Percentiles rank a stretch among this genome's conserved stretches.
Conservation (phyloP, 2,797 vertebrate genomes). For the Xenopus petersii region DNA sequence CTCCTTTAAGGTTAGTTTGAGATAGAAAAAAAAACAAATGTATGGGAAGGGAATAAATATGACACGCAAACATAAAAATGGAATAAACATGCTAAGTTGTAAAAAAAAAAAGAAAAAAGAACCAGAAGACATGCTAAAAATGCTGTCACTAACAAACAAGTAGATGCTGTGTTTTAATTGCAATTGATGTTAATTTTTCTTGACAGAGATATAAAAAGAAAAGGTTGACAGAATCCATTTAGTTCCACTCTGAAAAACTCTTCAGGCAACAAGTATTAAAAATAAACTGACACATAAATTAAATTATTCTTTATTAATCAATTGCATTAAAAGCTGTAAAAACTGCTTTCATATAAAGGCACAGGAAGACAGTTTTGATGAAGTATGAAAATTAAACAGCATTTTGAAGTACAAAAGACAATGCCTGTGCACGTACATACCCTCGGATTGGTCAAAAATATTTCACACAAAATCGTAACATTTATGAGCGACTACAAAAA, state of each 20-base stretch:
- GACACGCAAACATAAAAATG: too few species aligned
- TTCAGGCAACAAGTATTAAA: too few species aligned
- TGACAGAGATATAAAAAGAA: neutral
- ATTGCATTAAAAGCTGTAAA: constrained; percentile 96
- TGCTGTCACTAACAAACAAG: neutral
- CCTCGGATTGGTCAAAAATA: constrained; percentile 75
- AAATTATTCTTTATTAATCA: constrained; percentile 85
- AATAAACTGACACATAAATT: too few species aligned
- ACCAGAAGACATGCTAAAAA: neutral
- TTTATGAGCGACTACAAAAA: constrained; percentile 72
- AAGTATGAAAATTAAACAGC: constrained; percentile 65
- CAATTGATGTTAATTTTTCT: constrained; percentile 6
- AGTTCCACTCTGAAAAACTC: too few species aligned
- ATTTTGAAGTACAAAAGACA: constrained; percentile 95
- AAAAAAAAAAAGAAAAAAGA: too few species aligned
- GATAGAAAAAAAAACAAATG: too few species aligned
- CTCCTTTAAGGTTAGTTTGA: too few species aligned
- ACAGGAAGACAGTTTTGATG: constrained; percentile 95
- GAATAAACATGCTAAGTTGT: too few species aligned
- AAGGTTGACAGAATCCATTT: neutral
- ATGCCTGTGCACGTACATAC: constrained; percentile 88
- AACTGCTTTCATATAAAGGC: constrained; percentile 99
- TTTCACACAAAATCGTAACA: constrained; percentile 61
- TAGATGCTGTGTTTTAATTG: neutral
- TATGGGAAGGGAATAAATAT: too few species aligned